Conservation (phyloP, 1,140 invertebrate species). For the Zaprionus kolodkinae region DNA sequence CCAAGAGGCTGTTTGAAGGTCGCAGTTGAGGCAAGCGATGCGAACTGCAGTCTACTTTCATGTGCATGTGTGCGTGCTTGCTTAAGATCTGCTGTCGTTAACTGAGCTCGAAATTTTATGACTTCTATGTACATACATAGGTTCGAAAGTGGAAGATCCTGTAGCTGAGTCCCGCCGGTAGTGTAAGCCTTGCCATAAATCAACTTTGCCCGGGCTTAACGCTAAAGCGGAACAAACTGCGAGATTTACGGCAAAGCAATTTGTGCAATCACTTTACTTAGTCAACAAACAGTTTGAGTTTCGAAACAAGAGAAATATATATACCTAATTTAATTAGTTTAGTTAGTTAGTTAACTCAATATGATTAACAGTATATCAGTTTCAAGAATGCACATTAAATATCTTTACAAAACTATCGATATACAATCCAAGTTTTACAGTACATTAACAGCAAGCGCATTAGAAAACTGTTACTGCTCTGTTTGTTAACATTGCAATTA, state of each 20-base stretch:
- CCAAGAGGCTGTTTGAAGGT: slow-evolving; percentile 50
- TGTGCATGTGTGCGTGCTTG: slow-evolving; percentile 2
- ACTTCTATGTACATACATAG: slow-evolving; percentile 7
- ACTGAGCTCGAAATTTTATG: slow-evolving; percentile 35
- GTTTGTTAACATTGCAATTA: background rate
- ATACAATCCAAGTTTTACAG: background rate
- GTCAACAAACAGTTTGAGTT: background rate
- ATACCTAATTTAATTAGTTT: too few species aligned
- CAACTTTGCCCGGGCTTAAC: background rate
- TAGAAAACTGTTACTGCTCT: background rate
- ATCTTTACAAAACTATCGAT: background rate
- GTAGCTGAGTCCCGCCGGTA: background rate
- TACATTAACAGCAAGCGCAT: background rate
- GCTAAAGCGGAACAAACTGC: background rate
- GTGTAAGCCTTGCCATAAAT: background rate
- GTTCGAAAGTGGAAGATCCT: background rate
- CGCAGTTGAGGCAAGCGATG: slow-evolving; percentile 26
- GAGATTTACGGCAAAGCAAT: background rate
- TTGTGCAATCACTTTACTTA: slow-evolving; percentile 5
- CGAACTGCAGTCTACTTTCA: slow-evolving; percentile 34
- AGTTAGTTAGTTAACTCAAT: too few species aligned
- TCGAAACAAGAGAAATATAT: background rate
- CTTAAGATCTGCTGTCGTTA: slow-evolving; percentile 42
- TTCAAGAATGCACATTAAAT: too few species aligned
- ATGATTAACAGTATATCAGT: too few species aligned